Evolutionary conservation across 2,888 invertebrate genomes (phyloP).

Genomic region (Catocala fraxini): DNA sequence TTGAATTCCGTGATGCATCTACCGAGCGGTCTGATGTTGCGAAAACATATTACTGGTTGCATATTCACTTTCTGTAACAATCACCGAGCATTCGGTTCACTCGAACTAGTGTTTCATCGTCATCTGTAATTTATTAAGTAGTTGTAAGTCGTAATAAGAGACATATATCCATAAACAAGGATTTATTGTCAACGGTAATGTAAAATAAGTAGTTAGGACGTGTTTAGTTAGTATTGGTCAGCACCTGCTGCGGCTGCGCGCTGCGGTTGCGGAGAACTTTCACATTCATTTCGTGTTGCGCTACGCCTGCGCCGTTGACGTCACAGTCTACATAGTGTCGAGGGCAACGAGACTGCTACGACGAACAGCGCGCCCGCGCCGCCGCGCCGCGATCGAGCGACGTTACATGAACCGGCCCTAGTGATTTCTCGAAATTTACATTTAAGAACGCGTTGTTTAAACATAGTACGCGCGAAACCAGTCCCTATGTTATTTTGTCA

Average conservation of each 20-base stretch:
- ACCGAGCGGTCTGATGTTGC: conserved; percentile 57
- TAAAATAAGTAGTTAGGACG: conserved; percentile 49
- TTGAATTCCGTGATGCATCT: conserved; percentile 47
- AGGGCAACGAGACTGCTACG: conserved; percentile 51
- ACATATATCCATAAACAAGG: not conserved
- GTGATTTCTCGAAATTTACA: conserved; percentile 40
- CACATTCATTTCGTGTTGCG: conserved; percentile 83
- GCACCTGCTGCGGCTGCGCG: conserved; percentile 73
- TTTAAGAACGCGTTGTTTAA: conserved; percentile 24
- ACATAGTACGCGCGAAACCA: conserved; percentile 7
- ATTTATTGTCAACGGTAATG: conserved; percentile 38
- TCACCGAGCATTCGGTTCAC: conserved; percentile 55
- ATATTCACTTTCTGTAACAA: conserved; percentile 54
- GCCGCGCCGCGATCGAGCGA: conserved; percentile 11
- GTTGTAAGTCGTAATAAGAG: no score
- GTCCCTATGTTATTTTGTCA: not conserved
- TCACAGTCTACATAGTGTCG: conserved; percentile 63
- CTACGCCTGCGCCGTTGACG: conserved; percentile 74
- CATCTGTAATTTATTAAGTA: no score
- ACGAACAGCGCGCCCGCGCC: conserved; percentile 16
- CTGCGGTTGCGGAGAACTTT: conserved; percentile 79
- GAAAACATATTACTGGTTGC: conserved; percentile 56
- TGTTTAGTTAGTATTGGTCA: conserved; percentile 67
- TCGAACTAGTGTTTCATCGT: conserved; percentile 8
- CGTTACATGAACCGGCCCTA: conserved; percentile 40